Conservation (phyloP, 2,113 vertebrate species). For the Melanerpes formicivorus region DNA sequence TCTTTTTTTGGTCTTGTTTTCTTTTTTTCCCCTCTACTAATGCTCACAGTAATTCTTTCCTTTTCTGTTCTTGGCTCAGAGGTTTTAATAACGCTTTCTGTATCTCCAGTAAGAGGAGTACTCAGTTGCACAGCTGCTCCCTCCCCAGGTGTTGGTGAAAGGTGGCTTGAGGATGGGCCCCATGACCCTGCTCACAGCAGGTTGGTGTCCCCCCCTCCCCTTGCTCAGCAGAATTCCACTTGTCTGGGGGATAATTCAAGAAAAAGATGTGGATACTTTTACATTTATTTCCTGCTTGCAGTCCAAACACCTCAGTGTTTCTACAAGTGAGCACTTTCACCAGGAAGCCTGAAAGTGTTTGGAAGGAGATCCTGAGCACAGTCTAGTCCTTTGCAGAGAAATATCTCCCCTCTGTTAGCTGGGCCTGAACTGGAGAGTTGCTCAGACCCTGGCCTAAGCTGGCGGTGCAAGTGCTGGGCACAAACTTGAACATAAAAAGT, state of each 20-base stretch:
- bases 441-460: neutral
- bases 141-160: neutral
- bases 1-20: no score
- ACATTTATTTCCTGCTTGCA: neutral
- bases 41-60: neutral
- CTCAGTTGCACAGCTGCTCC: neutral
- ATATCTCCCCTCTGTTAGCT: rapidly evolving
- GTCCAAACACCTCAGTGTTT: neutral
- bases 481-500: no score
- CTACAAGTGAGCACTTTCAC: neutral
- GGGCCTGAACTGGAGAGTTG: neutral
- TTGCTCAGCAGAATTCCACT: neutral
- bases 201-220: neutral
- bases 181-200: rapidly evolving
- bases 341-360: neutral
- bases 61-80: neutral
- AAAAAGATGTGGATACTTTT: neutral
- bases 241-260: neutral
- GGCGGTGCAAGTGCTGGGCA: neutral
- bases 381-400: neutral
- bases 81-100: neutral
- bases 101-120: rapidly evolving
- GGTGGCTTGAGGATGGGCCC: neutral
- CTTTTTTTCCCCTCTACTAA: no score
- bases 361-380: neutral